Base-by-base conservation (phyloP, 1,140 invertebrate genomes). In the Artemia franciscana region DNA sequence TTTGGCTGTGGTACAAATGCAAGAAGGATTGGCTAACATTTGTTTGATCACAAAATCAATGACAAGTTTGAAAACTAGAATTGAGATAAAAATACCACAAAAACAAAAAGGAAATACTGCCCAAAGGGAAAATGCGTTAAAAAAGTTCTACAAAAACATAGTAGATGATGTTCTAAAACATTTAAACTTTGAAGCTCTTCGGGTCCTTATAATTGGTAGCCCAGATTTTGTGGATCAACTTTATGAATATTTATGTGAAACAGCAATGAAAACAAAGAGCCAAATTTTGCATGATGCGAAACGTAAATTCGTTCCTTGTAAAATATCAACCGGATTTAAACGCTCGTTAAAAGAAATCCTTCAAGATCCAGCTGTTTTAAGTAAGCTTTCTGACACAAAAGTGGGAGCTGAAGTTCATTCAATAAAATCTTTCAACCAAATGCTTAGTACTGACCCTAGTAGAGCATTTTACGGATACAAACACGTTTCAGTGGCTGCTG, bases 201-300 rank as follows among this genome's bases (percentile, higher is more conserved):
- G 98, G 76, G 97, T 93, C 77, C 78, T 98, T 39, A 78, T 99
- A 5, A 74, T 99, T 28, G 96, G 92, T 15, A 97, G 92, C 68
- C 95, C 95, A 18, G 96, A 95, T 23, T 99, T 99, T 79, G 88
- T 98, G 69, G 94, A 99, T 72, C 91, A 97, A 71, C 98, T 97
- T 74, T 86, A 84, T 75, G 88, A 95, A 62, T 97, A 93, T 69
- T 86, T 98, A 83, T 81, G 90, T 67, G 81, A 90, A 71, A 83
- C 88, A 73, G 91, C 93, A 1, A 74, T 87, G 0, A 93, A 95
- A 75, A 80, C 80, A 56, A 93, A 97, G 70, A 90, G 85, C 69
- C 96, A 95, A 77, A 59, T 82, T 4, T 73, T 96, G 2, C 70
- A 92, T 63, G 93, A 98, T 66, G 97, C 98, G 74, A 96, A 88